phyloP scores from a whole-genome alignment of 2,888 invertebrate species.

The Byasa hedistus region DNA sequence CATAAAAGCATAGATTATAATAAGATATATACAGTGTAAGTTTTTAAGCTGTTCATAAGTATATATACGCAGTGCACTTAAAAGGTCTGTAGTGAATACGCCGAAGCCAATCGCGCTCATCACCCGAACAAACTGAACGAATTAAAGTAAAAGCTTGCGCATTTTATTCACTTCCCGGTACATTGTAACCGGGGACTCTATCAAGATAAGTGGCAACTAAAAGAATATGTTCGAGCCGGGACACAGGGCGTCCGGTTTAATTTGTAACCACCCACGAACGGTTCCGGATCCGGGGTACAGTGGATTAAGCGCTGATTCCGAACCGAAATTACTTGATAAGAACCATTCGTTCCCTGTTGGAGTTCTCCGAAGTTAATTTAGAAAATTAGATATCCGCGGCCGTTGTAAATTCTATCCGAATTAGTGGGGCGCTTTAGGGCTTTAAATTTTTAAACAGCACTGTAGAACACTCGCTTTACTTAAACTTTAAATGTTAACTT shows the following conservation, averaged over 20 bases:
- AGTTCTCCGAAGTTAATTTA: constrained; percentile 19
- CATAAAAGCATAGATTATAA: no score
- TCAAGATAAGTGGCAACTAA: constrained; percentile 31
- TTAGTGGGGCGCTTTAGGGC: neutral
- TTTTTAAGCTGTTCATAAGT: no score
- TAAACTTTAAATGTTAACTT: no score
- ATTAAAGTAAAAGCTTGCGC: constrained; percentile 30
- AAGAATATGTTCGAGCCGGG: constrained; percentile 29
- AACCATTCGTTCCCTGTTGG: constrained; percentile 20
- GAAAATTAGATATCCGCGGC: constrained; percentile 22
- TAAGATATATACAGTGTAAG: no score
- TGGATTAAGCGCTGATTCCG: constrained; percentile 22
- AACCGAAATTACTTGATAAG: constrained; percentile 26
- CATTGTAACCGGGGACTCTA: constrained; percentile 28
- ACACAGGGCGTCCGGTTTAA: constrained; percentile 24
- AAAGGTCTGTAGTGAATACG: constrained; percentile 17
- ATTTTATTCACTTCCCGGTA: constrained; percentile 30
- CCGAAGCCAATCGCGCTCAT: constrained; percentile 11
- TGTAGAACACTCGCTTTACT: no score
- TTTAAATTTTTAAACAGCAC: no score
- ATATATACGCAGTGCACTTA: no score
- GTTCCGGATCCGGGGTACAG: constrained; percentile 19
- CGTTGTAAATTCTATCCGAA: constrained; percentile 7
- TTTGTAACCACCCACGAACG: constrained; percentile 22
- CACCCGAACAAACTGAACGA: constrained; percentile 24